phyloP scores from a whole-genome alignment of 37 sponge, comb jelly and placozoan species.

The Cladorhizidae sp. region DNA sequence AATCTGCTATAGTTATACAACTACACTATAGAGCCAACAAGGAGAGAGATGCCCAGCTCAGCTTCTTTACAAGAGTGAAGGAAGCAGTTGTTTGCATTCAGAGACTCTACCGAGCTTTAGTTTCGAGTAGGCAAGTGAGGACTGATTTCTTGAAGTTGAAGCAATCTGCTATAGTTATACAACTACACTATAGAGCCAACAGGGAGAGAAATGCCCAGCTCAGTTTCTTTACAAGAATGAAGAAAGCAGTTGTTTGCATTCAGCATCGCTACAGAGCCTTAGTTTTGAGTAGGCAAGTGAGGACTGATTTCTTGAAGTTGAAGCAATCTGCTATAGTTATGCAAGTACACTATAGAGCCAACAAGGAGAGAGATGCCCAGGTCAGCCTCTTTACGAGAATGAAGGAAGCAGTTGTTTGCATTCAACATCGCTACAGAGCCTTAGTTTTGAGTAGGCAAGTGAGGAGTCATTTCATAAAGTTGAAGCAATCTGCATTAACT shows the following conservation, averaged over 20 bases:
- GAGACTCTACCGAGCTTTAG: conserved; percentile 2
- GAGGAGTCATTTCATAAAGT: not conserved
- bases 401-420: not conserved
- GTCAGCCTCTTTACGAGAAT: not conserved
- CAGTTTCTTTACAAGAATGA: not conserved
- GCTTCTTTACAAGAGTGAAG: not conserved
- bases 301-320: not conserved
- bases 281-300: not conserved
- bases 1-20: conserved; percentile 46
- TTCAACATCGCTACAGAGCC: not conserved
- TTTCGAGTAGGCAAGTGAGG: not conserved
- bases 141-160: not conserved
- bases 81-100: conserved; percentile 46
- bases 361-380: not conserved
- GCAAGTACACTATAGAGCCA: not conserved
- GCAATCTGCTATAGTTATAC: not conserved
- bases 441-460: not conserved
- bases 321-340: not conserved
- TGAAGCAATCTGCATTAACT: not conserved
- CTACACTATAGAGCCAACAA: not conserved
- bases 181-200: not conserved
- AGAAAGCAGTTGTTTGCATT: conserved; percentile 18
- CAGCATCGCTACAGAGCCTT: conserved; percentile 13
- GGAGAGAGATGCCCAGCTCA: not conserved
- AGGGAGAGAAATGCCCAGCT: not conserved